Percentiles rank a stretch among this genome's conserved stretches.
These are phyloP conservation scores for Falco cherrug DNA, from an alignment of 2,797 vertebrate genomes.

Conservation along the genomic window DNA sequence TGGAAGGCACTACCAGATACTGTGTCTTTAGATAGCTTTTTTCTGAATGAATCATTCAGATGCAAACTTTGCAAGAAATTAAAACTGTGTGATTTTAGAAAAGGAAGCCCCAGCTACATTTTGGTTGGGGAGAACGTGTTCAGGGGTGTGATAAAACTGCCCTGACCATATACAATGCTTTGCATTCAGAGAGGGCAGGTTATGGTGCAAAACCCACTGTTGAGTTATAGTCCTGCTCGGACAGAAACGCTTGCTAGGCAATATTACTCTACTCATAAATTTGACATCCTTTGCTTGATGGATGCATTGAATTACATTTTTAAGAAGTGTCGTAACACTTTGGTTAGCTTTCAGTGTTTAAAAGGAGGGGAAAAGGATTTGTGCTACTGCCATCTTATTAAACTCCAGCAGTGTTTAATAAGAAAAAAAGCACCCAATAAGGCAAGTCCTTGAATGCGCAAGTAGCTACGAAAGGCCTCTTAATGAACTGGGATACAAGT, in stretches of 20 bases:
- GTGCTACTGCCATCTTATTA: slow-evolving; percentile 55
- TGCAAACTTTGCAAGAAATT: slow-evolving; percentile 44
- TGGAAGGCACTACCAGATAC: slow-evolving; percentile 8
- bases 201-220: not conserved
- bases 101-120: slow-evolving; percentile 7
- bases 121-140: not conserved
- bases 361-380: slow-evolving; percentile 27
- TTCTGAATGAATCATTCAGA: slow-evolving; percentile 36
- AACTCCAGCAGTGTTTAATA: slow-evolving; percentile 52
- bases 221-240: not conserved
- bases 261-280: slow-evolving; percentile 36
- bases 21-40: slow-evolving; percentile 46
- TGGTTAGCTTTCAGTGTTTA: slow-evolving; percentile 53
- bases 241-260: slow-evolving; percentile 18
- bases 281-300: slow-evolving; percentile 47
- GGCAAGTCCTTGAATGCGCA: slow-evolving; percentile 55
- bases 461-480: slow-evolving; percentile 22
- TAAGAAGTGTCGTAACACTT: slow-evolving; percentile 21
- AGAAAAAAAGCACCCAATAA: slow-evolving; percentile 42
- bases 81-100: slow-evolving; percentile 17
- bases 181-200: not conserved
- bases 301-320: slow-evolving; percentile 35
- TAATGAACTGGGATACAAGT: slow-evolving; percentile 23
- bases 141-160: not conserved
- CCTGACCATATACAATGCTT: not conserved